Percentiles rank a stretch among this genome's conserved stretches.
Evolutionary conservation across 1,140 invertebrate genomes (phyloP).

Genomic region (Sitodiplosis mosellana): DNA sequence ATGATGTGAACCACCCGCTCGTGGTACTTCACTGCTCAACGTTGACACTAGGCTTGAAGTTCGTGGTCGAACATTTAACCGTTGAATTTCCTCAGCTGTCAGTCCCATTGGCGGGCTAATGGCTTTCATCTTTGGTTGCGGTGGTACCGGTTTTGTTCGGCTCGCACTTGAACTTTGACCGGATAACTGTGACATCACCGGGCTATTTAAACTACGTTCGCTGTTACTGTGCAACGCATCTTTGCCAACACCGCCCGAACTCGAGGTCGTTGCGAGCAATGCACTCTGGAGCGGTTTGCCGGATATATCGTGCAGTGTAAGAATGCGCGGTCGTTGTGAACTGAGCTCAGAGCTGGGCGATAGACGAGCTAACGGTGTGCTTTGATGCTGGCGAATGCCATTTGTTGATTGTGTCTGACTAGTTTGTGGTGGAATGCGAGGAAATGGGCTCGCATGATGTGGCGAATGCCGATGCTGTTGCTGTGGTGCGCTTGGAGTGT

Average conservation of each 20-base stretch:
- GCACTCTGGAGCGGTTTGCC: slow-evolving; percentile 80
- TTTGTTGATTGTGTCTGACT: slow-evolving; percentile 34
- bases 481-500: slow-evolving; percentile 33
- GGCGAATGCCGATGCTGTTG: slow-evolving; percentile 54
- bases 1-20: slow-evolving; percentile 41
- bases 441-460: slow-evolving; percentile 42
- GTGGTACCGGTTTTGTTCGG: slow-evolving; percentile 36
- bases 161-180: slow-evolving; percentile 62
- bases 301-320: slow-evolving; percentile 83
- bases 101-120: slow-evolving; percentile 55
- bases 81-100: slow-evolving; percentile 81
- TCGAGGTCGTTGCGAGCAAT: slow-evolving; percentile 68
- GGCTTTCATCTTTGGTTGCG: slow-evolving; percentile 37
- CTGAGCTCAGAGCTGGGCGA: slow-evolving; percentile 85
- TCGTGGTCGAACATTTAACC: slow-evolving; percentile 67
- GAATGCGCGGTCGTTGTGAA: slow-evolving; percentile 72
- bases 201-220: slow-evolving; percentile 74
- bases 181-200: slow-evolving; percentile 75
- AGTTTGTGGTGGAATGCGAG: slow-evolving; percentile 46
- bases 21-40: slow-evolving; percentile 66
- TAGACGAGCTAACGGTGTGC: slow-evolving; percentile 70
- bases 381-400: slow-evolving; percentile 54
- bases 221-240: slow-evolving; percentile 71
- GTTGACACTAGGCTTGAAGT: slow-evolving; percentile 81
- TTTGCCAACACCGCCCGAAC: slow-evolving; percentile 62